phyloP scores from a whole-genome alignment of 2,113 vertebrate genomes.

The Seriola aureovittata region DNA sequence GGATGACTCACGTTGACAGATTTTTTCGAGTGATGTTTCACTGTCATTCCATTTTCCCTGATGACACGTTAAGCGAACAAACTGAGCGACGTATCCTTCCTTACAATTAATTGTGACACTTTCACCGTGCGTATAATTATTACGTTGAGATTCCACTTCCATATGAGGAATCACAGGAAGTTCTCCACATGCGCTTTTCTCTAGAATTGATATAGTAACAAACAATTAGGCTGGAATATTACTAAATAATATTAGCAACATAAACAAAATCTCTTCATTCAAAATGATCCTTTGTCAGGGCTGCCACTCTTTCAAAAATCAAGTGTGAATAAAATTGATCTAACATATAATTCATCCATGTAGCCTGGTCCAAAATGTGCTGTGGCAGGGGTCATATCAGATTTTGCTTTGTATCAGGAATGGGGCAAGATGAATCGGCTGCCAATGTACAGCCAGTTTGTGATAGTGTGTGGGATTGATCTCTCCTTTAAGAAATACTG shows the following conservation, averaged over 20 bases:
- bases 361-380: too few relatives aligned
- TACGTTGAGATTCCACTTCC: accelerated
- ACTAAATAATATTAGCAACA: too few relatives aligned
- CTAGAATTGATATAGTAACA: conserved; percentile 30
- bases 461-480: too few relatives aligned
- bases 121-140: accelerated
- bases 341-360: too few relatives aligned
- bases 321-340: too few relatives aligned
- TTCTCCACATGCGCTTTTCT: conserved; percentile 11
- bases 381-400: neutral
- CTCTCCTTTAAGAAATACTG: neutral
- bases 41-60: conserved; percentile 36
- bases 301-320: too few relatives aligned
- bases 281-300: too few relatives aligned
- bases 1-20: conserved; percentile 66
- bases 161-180: conserved; percentile 58
- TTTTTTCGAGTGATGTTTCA: accelerated
- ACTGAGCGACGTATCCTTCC: neutral
- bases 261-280: neutral
- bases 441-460: too few relatives aligned
- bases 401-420: neutral
- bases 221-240: neutral
- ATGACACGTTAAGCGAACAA: accelerated
- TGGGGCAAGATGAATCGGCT: too few relatives aligned
- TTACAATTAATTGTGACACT: accelerated